These are phyloP conservation scores for Bombus ignitus DNA, from an alignment of 1,140 invertebrate species.

Conservation along the genomic window DNA sequence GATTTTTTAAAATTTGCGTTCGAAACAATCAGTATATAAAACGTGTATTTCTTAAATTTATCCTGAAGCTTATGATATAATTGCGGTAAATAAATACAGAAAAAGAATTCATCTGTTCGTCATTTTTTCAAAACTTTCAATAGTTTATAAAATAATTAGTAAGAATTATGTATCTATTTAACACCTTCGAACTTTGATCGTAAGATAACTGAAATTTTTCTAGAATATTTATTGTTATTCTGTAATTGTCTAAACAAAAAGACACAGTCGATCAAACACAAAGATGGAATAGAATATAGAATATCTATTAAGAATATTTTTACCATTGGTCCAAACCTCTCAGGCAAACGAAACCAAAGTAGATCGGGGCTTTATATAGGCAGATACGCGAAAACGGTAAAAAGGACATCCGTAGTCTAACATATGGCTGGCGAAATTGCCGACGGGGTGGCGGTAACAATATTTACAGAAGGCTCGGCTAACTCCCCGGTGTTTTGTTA, in stretches of 20 bases:
- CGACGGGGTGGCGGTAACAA: constrained; percentile 80
- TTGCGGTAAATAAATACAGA: too few species aligned
- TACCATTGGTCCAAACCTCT: not conserved
- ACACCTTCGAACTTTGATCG: too few species aligned
- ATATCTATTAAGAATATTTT: not conserved
- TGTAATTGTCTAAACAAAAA: too few species aligned
- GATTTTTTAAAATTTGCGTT: constrained; percentile 39
- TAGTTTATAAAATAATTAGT: too few species aligned
- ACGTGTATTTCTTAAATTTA: too few species aligned
- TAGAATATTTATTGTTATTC: too few species aligned
- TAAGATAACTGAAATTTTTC: too few species aligned
- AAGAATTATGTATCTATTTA: too few species aligned
- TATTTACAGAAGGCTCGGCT: constrained; percentile 80
- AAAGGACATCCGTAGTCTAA: constrained; percentile 77
- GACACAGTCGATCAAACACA: not conserved
- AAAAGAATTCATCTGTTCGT: too few species aligned
- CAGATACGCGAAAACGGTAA: constrained; percentile 64
- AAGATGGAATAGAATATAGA: not conserved
- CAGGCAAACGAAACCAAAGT: constrained; percentile 5
- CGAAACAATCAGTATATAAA: not conserved
- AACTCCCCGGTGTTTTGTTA: constrained; percentile 81
- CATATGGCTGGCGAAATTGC: constrained; percentile 82
- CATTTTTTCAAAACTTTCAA: too few species aligned
- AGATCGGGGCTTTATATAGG: not conserved
- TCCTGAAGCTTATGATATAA: too few species aligned